Base-by-base conservation (phyloP, 2,113 vertebrate species). In the Ochotona princeps region DNA sequence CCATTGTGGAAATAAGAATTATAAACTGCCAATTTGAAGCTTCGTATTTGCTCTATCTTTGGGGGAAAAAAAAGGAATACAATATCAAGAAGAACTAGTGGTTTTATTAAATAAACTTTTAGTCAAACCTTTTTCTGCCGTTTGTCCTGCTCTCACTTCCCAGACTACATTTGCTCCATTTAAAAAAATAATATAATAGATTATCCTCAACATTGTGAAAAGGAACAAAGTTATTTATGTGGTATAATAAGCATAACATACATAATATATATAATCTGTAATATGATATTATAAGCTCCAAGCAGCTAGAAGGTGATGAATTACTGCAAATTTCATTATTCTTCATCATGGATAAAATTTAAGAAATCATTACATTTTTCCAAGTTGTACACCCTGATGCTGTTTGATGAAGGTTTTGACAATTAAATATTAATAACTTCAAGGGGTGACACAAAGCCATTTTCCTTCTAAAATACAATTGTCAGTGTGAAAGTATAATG, bases 401-500 rank as follows among this genome's bases (percentile, higher is more conserved):
- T 85, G 54, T 17, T 76, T 25, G 75, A 63, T 78, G 60, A 82
- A 74, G 61, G 35, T 44, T 79, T 8, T 67, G 61, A 51, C 78
- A 61, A 82, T 23, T 86, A 2, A 20, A n/a, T 75, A 28, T 3
- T 26, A 28, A 60, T 20, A 44, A 32, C 57, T 60, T 57, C 18
- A 57, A 57, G 17, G 17, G 54, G 54, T 57, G 54, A 57, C 18
- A 2, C 54, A 28, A 78, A 44, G 35, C 35, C 17, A 75, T 76
- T 87, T 93, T 57, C 26, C 20, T 94, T 90, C 74, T 38, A 92
- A 92, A 87, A 23, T 54, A 20, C 3, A 9, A 8, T 54, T 83
- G 51, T 35, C 35, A 57, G 30, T 26, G 15, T 30, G 38, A 81
- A 80, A 44, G 80, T 61, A 81, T 87, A 73, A 86, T 79, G 13